These are phyloP conservation scores for Drosophila pseudotalamancana DNA, from an alignment of 2,888 invertebrate genomes.

Conservation along the genomic window DNA sequence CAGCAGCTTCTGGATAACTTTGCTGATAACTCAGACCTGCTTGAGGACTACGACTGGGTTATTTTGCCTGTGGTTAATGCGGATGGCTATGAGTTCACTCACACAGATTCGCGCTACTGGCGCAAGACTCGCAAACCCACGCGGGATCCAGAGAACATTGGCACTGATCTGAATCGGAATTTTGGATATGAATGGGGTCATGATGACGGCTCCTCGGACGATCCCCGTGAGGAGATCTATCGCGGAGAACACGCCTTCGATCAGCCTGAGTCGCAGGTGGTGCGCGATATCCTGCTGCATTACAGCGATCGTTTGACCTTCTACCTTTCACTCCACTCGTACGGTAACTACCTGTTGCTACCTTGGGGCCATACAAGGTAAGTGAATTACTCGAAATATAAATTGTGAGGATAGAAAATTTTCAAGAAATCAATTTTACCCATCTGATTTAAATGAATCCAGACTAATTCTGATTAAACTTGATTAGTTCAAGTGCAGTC, in stretches of 20 bases:
- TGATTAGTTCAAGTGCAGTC: neutral
- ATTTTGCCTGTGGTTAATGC: conserved; percentile 88
- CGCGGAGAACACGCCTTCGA: conserved; percentile 87
- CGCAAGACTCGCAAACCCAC: conserved; percentile 85
- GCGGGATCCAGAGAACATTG: conserved; percentile 74
- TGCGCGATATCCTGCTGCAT: conserved; percentile 85
- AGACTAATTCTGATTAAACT: neutral
- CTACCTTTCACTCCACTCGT: conserved; percentile 91
- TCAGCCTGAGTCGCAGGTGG: conserved; percentile 88
- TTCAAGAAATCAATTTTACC: too few relatives aligned
- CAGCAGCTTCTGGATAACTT: conserved; percentile 86
- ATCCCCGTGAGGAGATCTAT: conserved; percentile 86
- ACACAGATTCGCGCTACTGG: conserved; percentile 84
- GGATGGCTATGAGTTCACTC: conserved; percentile 88
- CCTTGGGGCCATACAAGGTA: conserved; percentile 88
- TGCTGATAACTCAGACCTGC: conserved; percentile 83
- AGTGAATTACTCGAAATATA: too few relatives aligned
- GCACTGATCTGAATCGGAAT: conserved; percentile 88
- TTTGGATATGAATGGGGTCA: conserved; percentile 87
- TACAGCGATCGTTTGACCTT: conserved; percentile 85
- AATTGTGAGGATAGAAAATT: too few relatives aligned
- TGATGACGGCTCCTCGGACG: conserved; percentile 67
- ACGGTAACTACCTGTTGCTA: conserved; percentile 88
- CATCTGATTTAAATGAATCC: too few relatives aligned
- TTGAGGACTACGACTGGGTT: conserved; percentile 87